These are phyloP conservation scores for Drosophila tristis DNA, from an alignment of 1,140 invertebrate species.

Conservation along the genomic window DNA sequence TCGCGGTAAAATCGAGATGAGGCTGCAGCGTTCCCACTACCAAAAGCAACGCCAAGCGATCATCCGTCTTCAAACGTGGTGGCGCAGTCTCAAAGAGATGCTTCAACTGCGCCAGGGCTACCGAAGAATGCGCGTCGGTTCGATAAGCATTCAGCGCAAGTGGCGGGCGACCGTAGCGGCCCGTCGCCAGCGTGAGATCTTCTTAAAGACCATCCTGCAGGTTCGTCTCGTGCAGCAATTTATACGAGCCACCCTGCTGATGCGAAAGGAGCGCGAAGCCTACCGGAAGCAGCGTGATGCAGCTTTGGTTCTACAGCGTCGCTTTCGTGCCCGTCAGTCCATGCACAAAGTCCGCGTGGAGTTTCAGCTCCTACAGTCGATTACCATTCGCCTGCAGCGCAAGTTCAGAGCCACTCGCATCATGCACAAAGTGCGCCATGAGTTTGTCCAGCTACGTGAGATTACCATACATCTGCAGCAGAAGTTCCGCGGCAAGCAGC, in stretches of 20 bases:
- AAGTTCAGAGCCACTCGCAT: constrained; percentile 82
- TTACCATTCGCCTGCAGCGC: constrained; percentile 75
- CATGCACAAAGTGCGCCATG: constrained; percentile 64
- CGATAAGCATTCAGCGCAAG: constrained; percentile 74
- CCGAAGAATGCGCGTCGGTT: constrained; percentile 47
- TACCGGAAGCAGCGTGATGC: constrained; percentile 83
- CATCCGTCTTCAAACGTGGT: constrained; percentile 70
- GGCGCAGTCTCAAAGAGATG: constrained; percentile 60
- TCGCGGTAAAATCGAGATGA: constrained; percentile 56
- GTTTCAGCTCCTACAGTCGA: constrained; percentile 71
- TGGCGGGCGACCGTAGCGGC: constrained; percentile 54
- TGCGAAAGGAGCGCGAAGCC: constrained; percentile 44
- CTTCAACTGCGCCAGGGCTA: constrained; percentile 56
- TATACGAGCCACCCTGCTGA: constrained; percentile 69
- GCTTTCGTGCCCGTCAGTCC: constrained; percentile 84
- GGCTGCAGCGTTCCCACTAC: constrained; percentile 25
- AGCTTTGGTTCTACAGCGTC: constrained; percentile 85
- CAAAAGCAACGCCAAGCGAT: constrained; percentile 37
- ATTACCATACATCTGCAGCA: constrained; percentile 84
- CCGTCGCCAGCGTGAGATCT: constrained; percentile 66
- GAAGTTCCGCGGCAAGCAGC: constrained; percentile 84
- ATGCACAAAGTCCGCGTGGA: constrained; percentile 63
- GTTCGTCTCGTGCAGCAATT: constrained; percentile 80
- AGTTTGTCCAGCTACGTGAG: constrained; percentile 74
- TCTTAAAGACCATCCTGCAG: constrained; percentile 55